Base-by-base conservation (phyloP, 1,140 invertebrate genomes). In the Aphelinus atriplicis region DNA sequence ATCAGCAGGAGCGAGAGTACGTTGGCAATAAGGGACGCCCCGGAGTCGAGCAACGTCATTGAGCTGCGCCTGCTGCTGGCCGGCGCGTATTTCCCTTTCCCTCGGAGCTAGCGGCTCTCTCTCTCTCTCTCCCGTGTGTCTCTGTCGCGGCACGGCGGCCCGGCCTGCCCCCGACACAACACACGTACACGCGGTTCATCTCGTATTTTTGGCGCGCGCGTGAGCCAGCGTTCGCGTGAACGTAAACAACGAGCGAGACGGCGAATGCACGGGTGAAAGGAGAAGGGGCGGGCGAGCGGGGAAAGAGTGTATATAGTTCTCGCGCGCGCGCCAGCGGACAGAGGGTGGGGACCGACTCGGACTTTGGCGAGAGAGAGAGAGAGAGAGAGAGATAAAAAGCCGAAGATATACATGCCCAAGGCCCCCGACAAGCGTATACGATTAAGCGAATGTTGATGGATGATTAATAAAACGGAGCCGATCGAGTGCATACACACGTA, bases 171-270 rank as follows among this genome's bases (percentile, higher is more conserved):
- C 9, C 26, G 9, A 50, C 1, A 50, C 50, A 26, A 26, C 26
- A 64, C 6, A 48, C 46, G 50, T n/a, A 65, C 47, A 66, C 3
- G 26, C 42, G 63, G 71, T 77, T 67, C 63, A 65, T 76, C 76
- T 78, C 73, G 77, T 78, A 81, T 81, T 77, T 80, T 81, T 79
- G 77, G 79, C 80, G 80, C 82, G 84, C 76, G 71, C 79, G 71
- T 66, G 78, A 26, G 26, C 26, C 26, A 26, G 26, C 79, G 78
- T 80, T 81, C 75, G 68, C 80, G 62, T 71, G 78, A 82, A 84
- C 77, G 82, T 85, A 85, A 85, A 85, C 84, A 85, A 85, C 75
- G 76, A 81, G 71, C 56, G 68, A 75, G 68, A 65, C 10, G 60
- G 73, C 47, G 48, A 46, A 48, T 46, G 58, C 9, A 9, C 26